These are phyloP conservation scores for Pionites leucogaster DNA, from an alignment of 2,113 vertebrate species.

Conservation along the genomic window DNA sequence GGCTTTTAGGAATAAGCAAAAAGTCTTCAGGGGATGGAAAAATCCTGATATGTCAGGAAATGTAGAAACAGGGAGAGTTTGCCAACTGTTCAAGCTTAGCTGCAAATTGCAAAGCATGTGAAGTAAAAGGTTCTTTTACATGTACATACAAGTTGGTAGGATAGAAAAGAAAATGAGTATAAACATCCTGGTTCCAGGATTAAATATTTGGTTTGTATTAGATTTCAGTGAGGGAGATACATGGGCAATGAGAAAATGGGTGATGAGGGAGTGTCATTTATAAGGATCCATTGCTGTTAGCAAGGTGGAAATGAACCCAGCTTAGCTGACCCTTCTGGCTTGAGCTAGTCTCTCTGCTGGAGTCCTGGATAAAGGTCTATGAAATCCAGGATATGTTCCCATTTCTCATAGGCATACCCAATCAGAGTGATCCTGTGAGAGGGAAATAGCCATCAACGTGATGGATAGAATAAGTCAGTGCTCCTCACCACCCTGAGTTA, in stretches of 20 bases:
- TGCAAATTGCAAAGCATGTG: not conserved
- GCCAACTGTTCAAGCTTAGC: not conserved
- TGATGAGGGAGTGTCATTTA: not conserved
- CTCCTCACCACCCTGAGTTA: not conserved
- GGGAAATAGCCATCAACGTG: not conserved
- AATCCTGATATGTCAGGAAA: not conserved
- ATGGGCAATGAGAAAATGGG: not conserved
- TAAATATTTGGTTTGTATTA: not conserved
- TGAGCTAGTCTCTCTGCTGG: not conserved
- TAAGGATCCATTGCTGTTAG: not conserved
- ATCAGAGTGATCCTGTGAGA: not conserved
- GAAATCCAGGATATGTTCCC: not conserved
- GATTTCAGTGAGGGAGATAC: not conserved
- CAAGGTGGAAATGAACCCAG: fast-evolving
- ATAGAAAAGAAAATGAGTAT: not conserved
- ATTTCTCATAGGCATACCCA: not conserved
- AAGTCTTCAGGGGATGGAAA: not conserved
- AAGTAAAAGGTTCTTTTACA: not conserved
- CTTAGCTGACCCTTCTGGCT: not conserved
- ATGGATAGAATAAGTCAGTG: not conserved
- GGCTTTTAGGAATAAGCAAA: not conserved
- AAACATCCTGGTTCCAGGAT: not conserved
- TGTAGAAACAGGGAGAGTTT: not conserved
- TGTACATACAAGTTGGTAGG: not conserved
- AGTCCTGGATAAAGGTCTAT: not conserved